Evolutionary conservation across 2,113 vertebrate species (phyloP), one percentile per base, ranked within the genome.

Genomic region (Ancistrus triradiatus): DNA sequence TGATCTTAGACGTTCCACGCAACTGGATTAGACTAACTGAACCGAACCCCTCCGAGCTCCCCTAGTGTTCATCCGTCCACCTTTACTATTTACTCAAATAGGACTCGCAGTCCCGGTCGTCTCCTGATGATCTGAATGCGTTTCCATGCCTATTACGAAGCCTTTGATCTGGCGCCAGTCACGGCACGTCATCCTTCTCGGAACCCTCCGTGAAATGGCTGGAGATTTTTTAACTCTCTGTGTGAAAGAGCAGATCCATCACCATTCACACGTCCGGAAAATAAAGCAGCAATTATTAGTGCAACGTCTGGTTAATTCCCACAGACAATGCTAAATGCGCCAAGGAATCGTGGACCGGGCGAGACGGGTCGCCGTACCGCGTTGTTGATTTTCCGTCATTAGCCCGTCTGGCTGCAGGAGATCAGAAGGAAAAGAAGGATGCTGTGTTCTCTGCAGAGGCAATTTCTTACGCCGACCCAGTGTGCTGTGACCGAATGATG

Each of bases 41-140:
- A 7, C 56, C 19, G 11, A 28, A 24, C 27, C 6, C 35, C 35
- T 40, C 31, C 17, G 33, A 13, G 21, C 15, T 28, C 46, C 19
- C n/a, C 10, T 11, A 14, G 31, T 78, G 40, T 24, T 24, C 40
- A 7, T 3, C 22, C 19, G 8, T 46, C 14, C 21, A 13, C 5
- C 82, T 77, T 77, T 73, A 80, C 72, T 77, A 64, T 77, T 2
- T 58, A 58, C 67, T 2, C 74, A 6, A 55, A 44, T 17, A 22
- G 2, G 19, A 35, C 19, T 21, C 25, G 18, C n/a, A 33, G 13
- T 5, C 24, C 19, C 3, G 17, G 27, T n/a, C 31, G 6, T 69
- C 79, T 75, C 65, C 69, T 66, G 65, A 82, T 72, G 73, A 76
- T 53, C 69, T 73, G 69, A 81, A 77, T 84, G 81, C 61, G 81